These are phyloP conservation scores for Emmelina monodactyla DNA, from an alignment of 2,888 invertebrate species.

Conservation along the genomic window DNA sequence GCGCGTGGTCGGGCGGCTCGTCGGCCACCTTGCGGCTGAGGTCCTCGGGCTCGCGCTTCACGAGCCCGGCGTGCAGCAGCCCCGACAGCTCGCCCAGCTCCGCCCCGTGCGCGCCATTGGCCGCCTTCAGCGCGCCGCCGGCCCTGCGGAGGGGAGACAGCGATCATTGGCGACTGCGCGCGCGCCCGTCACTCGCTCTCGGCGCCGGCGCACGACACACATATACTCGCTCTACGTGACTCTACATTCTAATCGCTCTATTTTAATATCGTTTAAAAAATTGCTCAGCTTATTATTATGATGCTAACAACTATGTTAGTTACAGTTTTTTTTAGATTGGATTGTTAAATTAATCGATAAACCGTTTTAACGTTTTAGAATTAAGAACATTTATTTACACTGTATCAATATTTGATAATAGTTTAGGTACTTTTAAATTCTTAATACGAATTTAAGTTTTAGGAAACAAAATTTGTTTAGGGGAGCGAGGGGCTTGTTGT, in stretches of 20 bases:
- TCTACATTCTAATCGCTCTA: not conserved
- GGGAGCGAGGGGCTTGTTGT: too few relatives aligned
- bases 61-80: conserved; percentile 72
- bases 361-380: too few relatives aligned
- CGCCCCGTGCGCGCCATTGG: conserved; percentile 75
- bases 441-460: too few relatives aligned
- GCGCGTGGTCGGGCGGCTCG: conserved; percentile 67
- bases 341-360: too few relatives aligned
- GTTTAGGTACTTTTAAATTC: too few relatives aligned
- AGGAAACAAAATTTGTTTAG: too few relatives aligned
- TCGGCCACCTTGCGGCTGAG: conserved; percentile 75
- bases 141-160: conserved; percentile 71
- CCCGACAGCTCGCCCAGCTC: conserved; percentile 70
- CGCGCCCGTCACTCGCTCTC: conserved; percentile 44
- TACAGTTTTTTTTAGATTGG: too few relatives aligned
- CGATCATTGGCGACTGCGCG: conserved; percentile 52
- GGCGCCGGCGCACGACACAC: conserved; percentile 7
- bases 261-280: too few relatives aligned
- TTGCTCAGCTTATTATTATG: too few relatives aligned
- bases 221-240: not conserved
- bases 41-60: conserved; percentile 85
- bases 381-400: too few relatives aligned
- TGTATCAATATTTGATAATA: too few relatives aligned
- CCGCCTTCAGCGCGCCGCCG: conserved; percentile 66
- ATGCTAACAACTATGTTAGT: too few relatives aligned